Conservation (phyloP, 2,888 invertebrate genomes). For the Thumatha senex region DNA sequence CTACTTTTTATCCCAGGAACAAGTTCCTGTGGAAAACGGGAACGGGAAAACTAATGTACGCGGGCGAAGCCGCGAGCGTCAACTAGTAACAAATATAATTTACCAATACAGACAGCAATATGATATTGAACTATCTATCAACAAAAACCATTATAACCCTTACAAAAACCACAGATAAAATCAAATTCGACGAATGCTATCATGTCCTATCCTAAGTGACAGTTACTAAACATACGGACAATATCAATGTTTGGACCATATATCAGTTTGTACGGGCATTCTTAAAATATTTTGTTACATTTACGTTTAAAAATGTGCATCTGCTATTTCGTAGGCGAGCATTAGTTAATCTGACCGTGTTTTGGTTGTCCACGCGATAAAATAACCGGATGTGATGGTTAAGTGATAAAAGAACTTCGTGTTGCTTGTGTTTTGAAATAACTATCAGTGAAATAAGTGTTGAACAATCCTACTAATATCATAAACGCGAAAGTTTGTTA, state of each 20-base stretch:
- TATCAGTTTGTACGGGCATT: conserved; percentile 6
- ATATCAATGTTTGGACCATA: not conserved
- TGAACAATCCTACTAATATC: too few relatives aligned
- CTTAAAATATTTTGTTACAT: not conserved
- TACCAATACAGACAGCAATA: too few relatives aligned
- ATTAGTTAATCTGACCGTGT: conserved; percentile 1
- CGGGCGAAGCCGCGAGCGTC: too few relatives aligned
- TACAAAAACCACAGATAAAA: not conserved
- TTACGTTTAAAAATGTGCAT: not conserved
- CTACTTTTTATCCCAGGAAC: too few relatives aligned
- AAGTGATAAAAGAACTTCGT: not conserved
- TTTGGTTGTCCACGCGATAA: conserved; percentile 2
- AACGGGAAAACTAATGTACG: too few relatives aligned
- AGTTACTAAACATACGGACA: too few relatives aligned
- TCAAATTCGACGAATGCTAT: not conserved
- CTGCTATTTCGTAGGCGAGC: not conserved
- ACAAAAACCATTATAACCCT: not conserved
- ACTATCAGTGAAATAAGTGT: not conserved
- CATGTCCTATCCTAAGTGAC: too few relatives aligned
- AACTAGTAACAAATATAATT: not conserved
- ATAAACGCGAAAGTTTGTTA: too few relatives aligned
- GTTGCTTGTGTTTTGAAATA: not conserved
- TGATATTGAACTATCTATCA: not conserved
- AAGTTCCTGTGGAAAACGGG: too few relatives aligned
- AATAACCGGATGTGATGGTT: not conserved